Base-by-base conservation (phyloP, 2,888 invertebrate genomes). In the Pristionchus japonicus region DNA sequence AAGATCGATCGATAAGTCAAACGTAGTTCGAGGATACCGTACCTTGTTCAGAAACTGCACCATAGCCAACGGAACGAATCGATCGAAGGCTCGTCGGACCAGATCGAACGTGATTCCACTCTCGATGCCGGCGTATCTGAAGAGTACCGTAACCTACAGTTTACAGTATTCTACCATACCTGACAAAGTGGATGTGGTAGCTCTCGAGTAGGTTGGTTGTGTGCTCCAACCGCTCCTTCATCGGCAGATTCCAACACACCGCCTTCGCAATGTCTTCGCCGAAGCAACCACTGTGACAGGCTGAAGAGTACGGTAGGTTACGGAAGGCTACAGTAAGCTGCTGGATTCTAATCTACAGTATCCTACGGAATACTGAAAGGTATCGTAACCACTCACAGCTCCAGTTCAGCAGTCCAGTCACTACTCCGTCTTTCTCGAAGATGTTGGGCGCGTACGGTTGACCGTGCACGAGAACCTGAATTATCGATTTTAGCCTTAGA, bases 201-300 rank as follows among this genome's bases (percentile, higher is more conserved):
- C 87, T 80, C 61, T 87, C 87, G 0, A 87, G 87, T 9, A 87
- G 80, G 47, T 57, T 80, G 2, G 77, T 80, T 34, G 77, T 87
- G 61, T 87, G 80, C 23, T 52, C 80, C 23, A 57, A 23, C 13
- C 90, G 84, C 31, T 93, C 93, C 64, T 90, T 90, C 27, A 90
- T 82, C 15, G 89, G 88, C 57, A 92, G 85, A 89, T 93, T 93
- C 93, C 93, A 93, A 88, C 93, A 93, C 9, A 93, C 93, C 17
- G 92, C 92, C 86, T 93, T 93, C 23, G 93, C 92, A n/a, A 93
- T 89, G 86, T 93, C 93, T 89, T 93, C 93, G 0, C 92, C 93
- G 87, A 92, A 93, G 82, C 93, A 93, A 15, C 93, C 93, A 9
- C 92, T 92, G 89, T 93, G 93, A 20, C 92, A 90, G 82, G 91